Evolutionary conservation across 1,140 invertebrate genomes (phyloP), one percentile per base, ranked within the genome.

Genomic region (Listronotus bonariensis): DNA sequence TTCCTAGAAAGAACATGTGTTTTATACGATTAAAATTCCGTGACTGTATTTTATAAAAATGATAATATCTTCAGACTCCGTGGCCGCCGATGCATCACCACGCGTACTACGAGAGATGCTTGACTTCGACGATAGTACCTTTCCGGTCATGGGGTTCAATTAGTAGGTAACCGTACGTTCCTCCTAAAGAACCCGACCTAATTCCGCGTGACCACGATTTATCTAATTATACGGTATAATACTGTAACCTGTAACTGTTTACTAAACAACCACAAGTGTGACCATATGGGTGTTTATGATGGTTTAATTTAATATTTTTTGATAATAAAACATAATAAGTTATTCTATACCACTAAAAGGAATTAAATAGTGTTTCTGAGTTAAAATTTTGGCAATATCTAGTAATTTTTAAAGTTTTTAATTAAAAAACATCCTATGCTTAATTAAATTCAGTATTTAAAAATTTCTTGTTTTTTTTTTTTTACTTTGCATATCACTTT

Each of bases 31-130:
- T 62, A 53, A 62, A 62, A 62, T 62, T 52, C 59, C 59, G 59
- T 62, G 59, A 62, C 59, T 52, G 49, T 45, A 45, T 53, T 62
- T 52, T 45, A 52, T 62, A 62, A 62, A 62, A 62, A 62, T 62
- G 59, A 62, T 62, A 62, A 54, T 62, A 54, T 52, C 59, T 52
- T 15, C 40, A 10, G 40, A 18, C 48, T 60, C 42, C 59, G 59
- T 52, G 59, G 49, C 45, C 59, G 48, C 52, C 59, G 49, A 52
- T 62, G 49, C 51, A 53, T 54, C 59, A 54, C 48, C 34, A 46
- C 14, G 15, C 15, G 32, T 31, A 15, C 12, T 46, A 40, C 45
- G 18, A 41, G 46, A 51, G 20, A 36, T 34, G 42, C 12, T 36
- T n/a, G 42, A 20, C 32, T 15, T 32, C 10, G 26, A 15, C 12